Conservation (phyloP, 2,797 vertebrate species). For the Momotus momota region DNA sequence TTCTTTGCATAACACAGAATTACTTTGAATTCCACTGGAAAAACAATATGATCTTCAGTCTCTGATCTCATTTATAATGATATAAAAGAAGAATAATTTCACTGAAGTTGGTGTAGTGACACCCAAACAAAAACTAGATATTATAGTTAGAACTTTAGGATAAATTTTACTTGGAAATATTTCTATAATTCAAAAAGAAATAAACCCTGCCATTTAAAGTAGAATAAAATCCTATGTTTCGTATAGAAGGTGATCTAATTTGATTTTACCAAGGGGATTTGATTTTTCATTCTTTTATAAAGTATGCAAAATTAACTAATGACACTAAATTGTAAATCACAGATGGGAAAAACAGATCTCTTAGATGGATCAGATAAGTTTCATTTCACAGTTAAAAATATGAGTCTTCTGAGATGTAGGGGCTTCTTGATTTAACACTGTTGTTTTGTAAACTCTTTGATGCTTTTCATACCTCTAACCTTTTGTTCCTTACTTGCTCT, state of each 20-base stretch:
- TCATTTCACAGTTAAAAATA: background rate
- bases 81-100: background rate
- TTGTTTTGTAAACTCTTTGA: background rate
- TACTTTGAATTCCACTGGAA: background rate
- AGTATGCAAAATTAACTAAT: background rate
- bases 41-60: background rate
- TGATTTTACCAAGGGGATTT: background rate
- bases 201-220: background rate
- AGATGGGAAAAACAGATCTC: background rate
- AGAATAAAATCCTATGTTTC: background rate
- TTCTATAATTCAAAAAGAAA: background rate
- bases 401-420: background rate
- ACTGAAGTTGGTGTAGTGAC: background rate
- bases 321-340: background rate
- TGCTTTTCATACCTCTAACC: background rate
- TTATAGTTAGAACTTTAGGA: background rate
- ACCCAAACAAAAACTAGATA: background rate
- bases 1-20: background rate
- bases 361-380: background rate
- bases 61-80: background rate
- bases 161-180: background rate
- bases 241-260: background rate
- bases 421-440: background rate
- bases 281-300: background rate
- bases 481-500: background rate